phyloP scores from a whole-genome alignment of 1,140 invertebrate species.

The Geopemphigus sp. region DNA sequence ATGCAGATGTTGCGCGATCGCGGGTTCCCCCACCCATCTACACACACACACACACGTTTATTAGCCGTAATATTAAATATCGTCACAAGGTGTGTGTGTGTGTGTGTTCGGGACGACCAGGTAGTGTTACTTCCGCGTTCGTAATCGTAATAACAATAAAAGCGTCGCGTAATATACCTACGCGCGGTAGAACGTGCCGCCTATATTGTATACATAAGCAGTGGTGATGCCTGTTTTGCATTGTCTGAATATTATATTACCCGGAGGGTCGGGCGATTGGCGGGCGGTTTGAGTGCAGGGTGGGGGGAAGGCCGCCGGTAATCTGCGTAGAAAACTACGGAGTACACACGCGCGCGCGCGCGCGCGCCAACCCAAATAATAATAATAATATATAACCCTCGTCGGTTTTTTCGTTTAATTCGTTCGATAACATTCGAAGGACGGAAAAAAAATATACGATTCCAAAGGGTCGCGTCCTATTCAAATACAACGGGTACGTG shows the following conservation, averaged over 20 bases:
- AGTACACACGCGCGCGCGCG: too few relatives aligned
- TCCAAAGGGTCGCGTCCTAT: slow-evolving; percentile 19
- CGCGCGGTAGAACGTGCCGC: slow-evolving; percentile 8
- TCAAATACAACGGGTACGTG: slow-evolving; percentile 10
- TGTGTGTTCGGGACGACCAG: background rate
- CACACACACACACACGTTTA: background rate
- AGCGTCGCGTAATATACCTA: background rate
- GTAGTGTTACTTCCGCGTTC: slow-evolving; percentile 45
- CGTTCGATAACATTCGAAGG: slow-evolving; percentile 29
- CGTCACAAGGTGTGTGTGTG: slow-evolving; percentile 25
- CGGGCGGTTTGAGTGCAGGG: too few relatives aligned
- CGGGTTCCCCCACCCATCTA: background rate
- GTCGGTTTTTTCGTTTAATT: slow-evolving; percentile 10
- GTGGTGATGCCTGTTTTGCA: slow-evolving; percentile 40
- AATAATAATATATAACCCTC: background rate
- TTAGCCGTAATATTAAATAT: background rate
- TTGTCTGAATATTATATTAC: slow-evolving; percentile 44
- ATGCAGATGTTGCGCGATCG: slow-evolving; percentile 43
- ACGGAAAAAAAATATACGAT: slow-evolving; percentile 35
- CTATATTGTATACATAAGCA: too few relatives aligned
- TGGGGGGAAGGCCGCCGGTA: slow-evolving; percentile 6
- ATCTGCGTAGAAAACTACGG: slow-evolving; percentile 23
- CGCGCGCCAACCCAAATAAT: background rate
- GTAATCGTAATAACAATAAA: background rate
- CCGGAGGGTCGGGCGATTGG: background rate